Evolutionary conservation across 2,113 vertebrate genomes (phyloP), one percentile per base, ranked within the genome.

Genomic region (Turnix velox): DNA sequence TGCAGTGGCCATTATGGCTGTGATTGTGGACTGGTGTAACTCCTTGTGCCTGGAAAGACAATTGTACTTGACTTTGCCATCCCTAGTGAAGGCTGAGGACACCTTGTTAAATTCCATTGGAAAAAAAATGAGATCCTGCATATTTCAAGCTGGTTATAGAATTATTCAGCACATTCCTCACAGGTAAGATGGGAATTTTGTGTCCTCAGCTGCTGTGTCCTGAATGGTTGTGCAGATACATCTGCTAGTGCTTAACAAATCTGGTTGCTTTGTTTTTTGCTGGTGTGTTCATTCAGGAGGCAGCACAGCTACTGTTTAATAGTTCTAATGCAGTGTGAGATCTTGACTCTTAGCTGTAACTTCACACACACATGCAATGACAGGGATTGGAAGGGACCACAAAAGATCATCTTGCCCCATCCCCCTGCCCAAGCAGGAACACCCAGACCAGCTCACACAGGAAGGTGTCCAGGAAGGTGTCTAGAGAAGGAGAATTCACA

Each of bases 151-250:
- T 95, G 65, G 9, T 37, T n/a, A 0, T 33, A 13, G 3, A 35
- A n/a, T 33, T 43, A 42, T n/a, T n/a, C n/a, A 43, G 42, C 31
- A 2, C 31, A 20, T 33, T 24, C 55, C 67, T 22, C 9, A 4
- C 4, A 54, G 66, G 51, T 66, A 14, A 43, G 68, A 2, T 9
- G 27, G 33, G 69, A 4, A 30, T 58, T 48, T 23, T 23, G 30
- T n/a, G n/a, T n/a, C n/a, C n/a, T n/a, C n/a, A n/a, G n/a, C 23
- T 63, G 66, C 54, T 0, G 0, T 15, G 49, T 35, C 37, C 49
- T 16, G 54, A 48, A 19, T 45, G 1, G 0, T 9, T 67, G 59
- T 49, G 61, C 13, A 37, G 65, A 31, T 68, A 16, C 1, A 46
- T 42, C 73, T 80, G 6, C 24, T 4, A 57, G 73, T 24, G 81